Evolutionary conservation across 2,113 vertebrate species (phyloP).

Genomic region (Thamnaconus septentrionalis): DNA sequence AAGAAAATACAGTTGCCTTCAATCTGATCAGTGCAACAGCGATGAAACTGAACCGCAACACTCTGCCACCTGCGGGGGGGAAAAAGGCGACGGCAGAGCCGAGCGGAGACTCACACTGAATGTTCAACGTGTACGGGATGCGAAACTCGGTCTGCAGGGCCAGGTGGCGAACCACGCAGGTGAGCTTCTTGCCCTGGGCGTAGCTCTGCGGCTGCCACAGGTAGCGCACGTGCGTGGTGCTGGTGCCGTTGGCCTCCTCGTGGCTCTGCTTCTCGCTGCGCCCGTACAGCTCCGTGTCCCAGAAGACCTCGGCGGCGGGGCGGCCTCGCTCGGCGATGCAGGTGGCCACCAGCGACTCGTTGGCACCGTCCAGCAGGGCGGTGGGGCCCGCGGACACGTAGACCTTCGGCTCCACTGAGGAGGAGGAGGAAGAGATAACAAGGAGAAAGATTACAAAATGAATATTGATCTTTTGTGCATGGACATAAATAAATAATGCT

Average conservation of each 20-base stretch:
- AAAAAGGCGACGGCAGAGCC: background rate
- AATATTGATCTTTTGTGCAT: conserved; percentile 51
- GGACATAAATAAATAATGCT: conserved; percentile 70
- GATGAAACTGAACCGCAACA: no score
- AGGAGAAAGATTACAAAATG: conserved; percentile 44
- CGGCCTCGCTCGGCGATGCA: conserved; percentile 91
- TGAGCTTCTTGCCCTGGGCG: conserved; percentile 85
- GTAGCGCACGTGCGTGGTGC: conserved; percentile 83
- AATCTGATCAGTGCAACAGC: no score
- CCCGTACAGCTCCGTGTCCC: conserved; percentile 87
- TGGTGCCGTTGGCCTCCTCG: conserved; percentile 84
- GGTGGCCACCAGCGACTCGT: conserved; percentile 86
- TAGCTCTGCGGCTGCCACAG: conserved; percentile 84
- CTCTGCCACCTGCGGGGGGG: no score
- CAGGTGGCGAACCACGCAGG: conserved; percentile 91
- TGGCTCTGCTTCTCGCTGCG: conserved; percentile 76
- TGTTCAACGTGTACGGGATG: conserved; percentile 83
- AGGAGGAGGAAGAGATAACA: conserved; percentile 18
- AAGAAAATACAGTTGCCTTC: no score
- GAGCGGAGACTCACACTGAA: conserved; percentile 87
- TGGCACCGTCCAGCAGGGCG: conserved; percentile 85
- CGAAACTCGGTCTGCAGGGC: conserved; percentile 87
- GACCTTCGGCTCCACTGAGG: conserved; percentile 91
- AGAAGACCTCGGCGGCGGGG: conserved; percentile 87
- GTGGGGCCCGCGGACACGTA: conserved; percentile 84